Conservation (phyloP, 2,113 vertebrate genomes). For the Gasterosteus aculeatus region DNA sequence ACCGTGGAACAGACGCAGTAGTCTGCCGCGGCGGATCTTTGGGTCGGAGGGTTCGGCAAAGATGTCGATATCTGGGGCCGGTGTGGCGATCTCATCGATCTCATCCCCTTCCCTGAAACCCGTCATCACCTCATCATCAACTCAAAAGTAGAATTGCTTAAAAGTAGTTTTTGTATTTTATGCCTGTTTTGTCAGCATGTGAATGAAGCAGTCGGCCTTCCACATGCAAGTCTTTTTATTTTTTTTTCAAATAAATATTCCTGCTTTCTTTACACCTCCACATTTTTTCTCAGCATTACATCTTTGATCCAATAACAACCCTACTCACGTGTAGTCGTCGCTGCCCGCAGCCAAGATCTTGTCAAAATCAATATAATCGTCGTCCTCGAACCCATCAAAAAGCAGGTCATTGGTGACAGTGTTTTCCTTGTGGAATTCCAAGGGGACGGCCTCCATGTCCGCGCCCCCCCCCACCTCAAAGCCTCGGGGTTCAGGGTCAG, state of each 20-base stretch:
- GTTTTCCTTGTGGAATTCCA: conserved; percentile 91
- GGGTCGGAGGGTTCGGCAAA: conserved; percentile 81
- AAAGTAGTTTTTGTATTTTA: not conserved
- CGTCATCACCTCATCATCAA: conserved; percentile 1
- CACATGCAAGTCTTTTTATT: not conserved
- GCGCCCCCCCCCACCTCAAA: conserved; percentile 34
- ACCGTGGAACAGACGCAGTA: conserved; percentile 89
- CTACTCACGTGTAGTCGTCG: conserved; percentile 81
- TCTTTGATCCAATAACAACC: not conserved
- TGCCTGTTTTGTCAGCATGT: not conserved
- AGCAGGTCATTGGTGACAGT: conserved; percentile 91
- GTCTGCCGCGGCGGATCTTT: conserved; percentile 83
- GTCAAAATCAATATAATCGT: conserved; percentile 92
- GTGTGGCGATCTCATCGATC: conserved; percentile 84
- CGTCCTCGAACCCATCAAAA: conserved; percentile 85
- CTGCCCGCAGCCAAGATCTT: conserved; percentile 85
- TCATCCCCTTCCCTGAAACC: conserved; percentile 81
- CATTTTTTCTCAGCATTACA: not conserved
- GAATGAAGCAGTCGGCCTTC: not conserved
- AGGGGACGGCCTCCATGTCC: conserved; percentile 76
- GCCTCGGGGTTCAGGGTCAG: conserved; percentile 51
- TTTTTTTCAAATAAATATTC: not conserved
- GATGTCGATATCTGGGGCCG: conserved; percentile 81
- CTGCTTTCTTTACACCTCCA: not conserved
- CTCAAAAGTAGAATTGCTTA: not conserved